A percentile compares a stretch with the other conserved stretches of the same genome.
Evolutionary conservation across 1,140 invertebrate genomes (phyloP).

Genomic region (Hylaeus anthracinus): DNA sequence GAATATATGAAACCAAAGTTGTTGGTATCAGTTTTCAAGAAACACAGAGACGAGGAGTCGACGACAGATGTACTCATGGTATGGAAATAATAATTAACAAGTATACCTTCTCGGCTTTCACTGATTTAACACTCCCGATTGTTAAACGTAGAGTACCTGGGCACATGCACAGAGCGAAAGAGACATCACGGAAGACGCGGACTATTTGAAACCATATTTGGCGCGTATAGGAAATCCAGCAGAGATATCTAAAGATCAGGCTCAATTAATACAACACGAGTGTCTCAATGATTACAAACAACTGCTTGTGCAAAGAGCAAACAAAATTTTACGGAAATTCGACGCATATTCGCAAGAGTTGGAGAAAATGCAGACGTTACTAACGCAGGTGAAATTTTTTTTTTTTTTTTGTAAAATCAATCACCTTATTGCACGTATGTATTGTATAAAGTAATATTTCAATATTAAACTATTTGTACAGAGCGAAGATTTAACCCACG

Average conservation of each 20-base stretch:
- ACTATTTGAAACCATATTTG: constrained; percentile 83
- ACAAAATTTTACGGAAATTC: constrained; percentile 81
- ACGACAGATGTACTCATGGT: not conserved
- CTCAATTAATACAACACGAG: constrained; percentile 74
- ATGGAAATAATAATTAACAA: not conserved
- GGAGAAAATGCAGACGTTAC: constrained; percentile 51
- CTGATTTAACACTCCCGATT: not conserved
- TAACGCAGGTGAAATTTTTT: constrained; percentile 61
- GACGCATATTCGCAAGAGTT: constrained; percentile 70
- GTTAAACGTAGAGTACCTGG: constrained; percentile 11
- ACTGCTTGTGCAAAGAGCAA: constrained; percentile 79
- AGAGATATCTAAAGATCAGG: constrained; percentile 72
- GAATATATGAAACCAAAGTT: constrained; percentile 80
- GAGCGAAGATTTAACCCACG: constrained; percentile 69
- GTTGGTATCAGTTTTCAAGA: constrained; percentile 81
- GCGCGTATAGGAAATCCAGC: constrained; percentile 78
- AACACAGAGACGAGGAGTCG: not conserved
- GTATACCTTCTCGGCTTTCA: not conserved
- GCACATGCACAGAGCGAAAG: constrained; percentile 57
- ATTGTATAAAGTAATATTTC: not conserved
- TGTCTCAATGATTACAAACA: constrained; percentile 83
- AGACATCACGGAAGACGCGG: constrained; percentile 72
- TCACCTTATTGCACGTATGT: constrained; percentile 13
- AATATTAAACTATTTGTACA: constrained; percentile 47
- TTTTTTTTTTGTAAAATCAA: not conserved